Evolutionary conservation across 2,888 invertebrate genomes (phyloP).

Genomic region (Dasypogon diadema): DNA sequence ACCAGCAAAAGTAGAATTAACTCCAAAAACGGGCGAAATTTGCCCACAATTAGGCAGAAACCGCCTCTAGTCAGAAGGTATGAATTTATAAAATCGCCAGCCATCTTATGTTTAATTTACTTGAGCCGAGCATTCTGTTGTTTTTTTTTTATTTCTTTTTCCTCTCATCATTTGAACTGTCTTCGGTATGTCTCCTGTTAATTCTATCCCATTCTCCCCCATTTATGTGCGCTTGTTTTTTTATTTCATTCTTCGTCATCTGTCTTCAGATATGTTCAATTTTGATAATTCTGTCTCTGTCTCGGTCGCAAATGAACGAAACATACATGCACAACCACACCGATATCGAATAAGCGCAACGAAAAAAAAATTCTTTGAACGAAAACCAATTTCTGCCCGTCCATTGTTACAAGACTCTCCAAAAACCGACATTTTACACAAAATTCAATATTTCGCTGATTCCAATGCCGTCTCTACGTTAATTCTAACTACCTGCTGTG

Average conservation of each 20-base stretch:
- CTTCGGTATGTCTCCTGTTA: slow-evolving; percentile 45
- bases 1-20: not conserved
- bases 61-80: slow-evolving; percentile 52
- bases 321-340: slow-evolving; percentile 40
- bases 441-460: not conserved
- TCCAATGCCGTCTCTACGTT: not conserved
- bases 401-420: slow-evolving; percentile 65
- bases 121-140: slow-evolving; percentile 46
- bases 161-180: slow-evolving; percentile 49
- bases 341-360: slow-evolving; percentile 31
- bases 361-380: slow-evolving; percentile 54
- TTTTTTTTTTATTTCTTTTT: slow-evolving; percentile 46
- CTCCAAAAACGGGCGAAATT: slow-evolving; percentile 50
- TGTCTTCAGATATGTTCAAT: slow-evolving; percentile 45
- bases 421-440: slow-evolving; percentile 60
- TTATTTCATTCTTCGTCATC: slow-evolving; percentile 47
- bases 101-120: slow-evolving; percentile 56
- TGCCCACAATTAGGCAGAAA: slow-evolving; percentile 52
- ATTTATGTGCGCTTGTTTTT: slow-evolving; percentile 38
- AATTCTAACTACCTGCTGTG: not conserved
- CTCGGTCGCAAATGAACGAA: slow-evolving; percentile 45
- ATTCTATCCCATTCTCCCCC: slow-evolving; percentile 51
- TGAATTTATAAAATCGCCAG: slow-evolving; percentile 57
- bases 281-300: slow-evolving; percentile 47
- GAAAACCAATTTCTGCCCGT: slow-evolving; percentile 67